Evolutionary conservation across 2,113 vertebrate species (phyloP).

Genomic region (Lagopus leucura): DNA sequence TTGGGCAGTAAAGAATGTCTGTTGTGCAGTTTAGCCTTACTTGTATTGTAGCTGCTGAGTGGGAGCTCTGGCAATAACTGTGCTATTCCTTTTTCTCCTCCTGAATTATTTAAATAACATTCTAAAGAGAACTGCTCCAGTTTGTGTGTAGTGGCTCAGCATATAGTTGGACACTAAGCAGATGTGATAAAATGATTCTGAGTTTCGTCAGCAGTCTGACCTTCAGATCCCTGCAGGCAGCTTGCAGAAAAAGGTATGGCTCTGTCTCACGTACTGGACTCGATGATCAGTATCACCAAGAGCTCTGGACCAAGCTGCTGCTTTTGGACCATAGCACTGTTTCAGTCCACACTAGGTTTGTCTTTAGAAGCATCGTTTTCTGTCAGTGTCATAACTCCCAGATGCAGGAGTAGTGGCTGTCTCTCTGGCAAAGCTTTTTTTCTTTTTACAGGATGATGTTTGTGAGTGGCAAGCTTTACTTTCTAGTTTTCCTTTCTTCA

Average conservation of each 20-base stretch:
- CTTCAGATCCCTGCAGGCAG: not conserved
- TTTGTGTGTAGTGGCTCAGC: not conserved
- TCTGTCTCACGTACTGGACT: not conserved
- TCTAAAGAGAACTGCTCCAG: not conserved
- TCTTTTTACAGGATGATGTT: not conserved
- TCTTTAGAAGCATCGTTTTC: not conserved
- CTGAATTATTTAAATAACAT: not conserved
- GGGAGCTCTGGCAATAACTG: not conserved
- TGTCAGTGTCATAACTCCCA: not conserved
- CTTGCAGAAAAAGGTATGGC: not conserved
- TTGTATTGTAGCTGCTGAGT: conserved; percentile 1
- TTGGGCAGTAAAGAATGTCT: not conserved
- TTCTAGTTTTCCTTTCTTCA: not conserved
- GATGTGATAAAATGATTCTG: not conserved
- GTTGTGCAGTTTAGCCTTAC: not conserved
- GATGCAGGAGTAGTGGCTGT: not conserved
- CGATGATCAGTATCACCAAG: not conserved
- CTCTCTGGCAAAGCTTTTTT: not conserved
- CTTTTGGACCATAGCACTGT: not conserved
- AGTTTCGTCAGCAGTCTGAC: not conserved
- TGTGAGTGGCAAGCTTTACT: not conserved
- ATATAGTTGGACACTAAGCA: not conserved
- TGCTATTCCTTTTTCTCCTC: not conserved
- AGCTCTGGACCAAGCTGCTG: not conserved
- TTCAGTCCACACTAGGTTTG: not conserved